Evolutionary conservation across 53 echinoderm and acorn worm genomes (phyloP), one percentile per base, ranked within the genome.

Genomic region (Crossaster papposus): DNA sequence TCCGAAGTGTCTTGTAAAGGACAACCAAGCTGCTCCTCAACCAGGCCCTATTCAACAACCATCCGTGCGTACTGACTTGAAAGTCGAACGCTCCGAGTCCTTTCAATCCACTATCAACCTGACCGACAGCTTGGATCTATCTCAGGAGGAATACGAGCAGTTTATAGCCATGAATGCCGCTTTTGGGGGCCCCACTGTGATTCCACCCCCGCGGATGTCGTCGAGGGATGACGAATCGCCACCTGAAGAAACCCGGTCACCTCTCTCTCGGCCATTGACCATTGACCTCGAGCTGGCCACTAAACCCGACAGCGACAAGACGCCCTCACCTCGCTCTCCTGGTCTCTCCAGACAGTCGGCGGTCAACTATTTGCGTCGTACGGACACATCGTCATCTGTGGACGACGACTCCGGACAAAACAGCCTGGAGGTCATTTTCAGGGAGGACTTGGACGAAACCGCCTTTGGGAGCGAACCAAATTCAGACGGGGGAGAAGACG

Each of bases 111-210:
- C 72, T n/a, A 55, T 76, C 76, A 87, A 75, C 64, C 77, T 87
- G 0, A 75, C 55, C 14, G 87, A 87, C 17, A 87, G 87, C 77
- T 77, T 87, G 77, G 87, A 87, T 29, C 28, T 87, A 32, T 76
- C 87, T 38, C 76, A 75, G 11, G 87, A 87, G 58, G 87, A 87
- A 29, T 87, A 87, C n/a, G 87, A 87, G 38, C 87, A 87, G 18
- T 87, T 87, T 55, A 36, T 76, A 3, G 87, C 87, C 22, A 87
- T 87, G 87, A 87, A 77, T 35, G 87, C 87, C 22, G 87, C 87
- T 29, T 87, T 87, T 26, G 87, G 87, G 2, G 87, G 87, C 18
- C 76, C 87, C 14, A 62, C 87, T 23, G 87, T 87, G 63, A 87
- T 87, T 36, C 87, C 87, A 15, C 87, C 76, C 20, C 86, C 87